Conservation (phyloP, 1,140 invertebrate genomes). For the Asobara japonica region DNA sequence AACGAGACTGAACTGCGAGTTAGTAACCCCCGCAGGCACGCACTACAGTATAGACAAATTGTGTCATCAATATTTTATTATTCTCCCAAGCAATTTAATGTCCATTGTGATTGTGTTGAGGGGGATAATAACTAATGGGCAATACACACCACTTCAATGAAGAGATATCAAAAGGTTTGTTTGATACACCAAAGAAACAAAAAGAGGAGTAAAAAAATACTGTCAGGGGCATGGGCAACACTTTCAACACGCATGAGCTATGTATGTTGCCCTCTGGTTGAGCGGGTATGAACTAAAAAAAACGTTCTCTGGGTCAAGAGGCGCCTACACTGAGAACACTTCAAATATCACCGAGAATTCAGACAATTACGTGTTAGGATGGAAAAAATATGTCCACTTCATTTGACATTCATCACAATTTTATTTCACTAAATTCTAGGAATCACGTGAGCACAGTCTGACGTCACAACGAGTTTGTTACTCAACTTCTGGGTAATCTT, state of each 20-base stretch:
- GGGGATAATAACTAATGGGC: neutral
- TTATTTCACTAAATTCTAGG: neutral
- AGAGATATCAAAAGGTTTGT: neutral
- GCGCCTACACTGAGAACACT: too few relatives aligned
- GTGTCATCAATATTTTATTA: neutral
- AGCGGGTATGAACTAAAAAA: conserved; percentile 23
- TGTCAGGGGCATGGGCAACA: neutral
- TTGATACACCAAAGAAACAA: neutral
- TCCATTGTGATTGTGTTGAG: neutral
- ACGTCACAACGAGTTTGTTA: neutral
- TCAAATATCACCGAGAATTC: neutral
- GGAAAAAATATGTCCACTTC: neutral
- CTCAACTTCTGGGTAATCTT: neutral
- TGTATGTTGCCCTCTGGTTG: conserved; percentile 22
- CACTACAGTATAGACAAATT: neutral
- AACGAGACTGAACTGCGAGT: neutral
- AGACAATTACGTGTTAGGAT: neutral
- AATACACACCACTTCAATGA: conserved; percentile 1
- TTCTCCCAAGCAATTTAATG: neutral
- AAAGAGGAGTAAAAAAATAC: neutral
- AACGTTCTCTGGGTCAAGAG: neutral
- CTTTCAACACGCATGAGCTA: neutral
- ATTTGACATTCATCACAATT: neutral
- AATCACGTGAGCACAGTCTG: neutral
- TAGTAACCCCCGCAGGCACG: neutral